Evolutionary conservation across 2,113 vertebrate genomes (phyloP), one percentile per base, ranked within the genome.

Genomic region (Potamarius usumacintae): DNA sequence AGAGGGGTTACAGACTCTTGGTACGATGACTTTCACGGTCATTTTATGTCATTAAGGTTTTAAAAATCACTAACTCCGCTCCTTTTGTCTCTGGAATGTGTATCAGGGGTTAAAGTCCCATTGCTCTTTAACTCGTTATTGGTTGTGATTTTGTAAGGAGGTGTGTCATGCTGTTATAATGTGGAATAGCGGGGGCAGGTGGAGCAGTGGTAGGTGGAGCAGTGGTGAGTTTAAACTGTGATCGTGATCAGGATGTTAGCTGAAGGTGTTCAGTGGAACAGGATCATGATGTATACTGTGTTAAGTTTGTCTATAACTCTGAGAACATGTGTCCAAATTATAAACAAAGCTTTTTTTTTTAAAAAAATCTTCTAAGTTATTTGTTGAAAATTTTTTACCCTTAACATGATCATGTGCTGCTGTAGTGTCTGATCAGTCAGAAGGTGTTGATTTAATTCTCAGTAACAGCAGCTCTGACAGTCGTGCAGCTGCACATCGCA

Each of bases 1-100:
- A 85, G 71, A 83, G 62, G 90, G 90, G 91, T 92, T 90, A 92
- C 67, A 71, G 80, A 50, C 85, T 67, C 87, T 90, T 83, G 11
- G 30, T 86, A 53, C 50, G 27, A 22, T 53, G 81, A 55, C 42
- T 42, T 42, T 42, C 42, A 42, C 42, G 42, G 42, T 42, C 42
- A 42, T 42, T 42, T 42, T 42, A 42, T 42, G 42, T 42, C 42
- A 42, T 42, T 42, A 42, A 42, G 42, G 42, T 42, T 42, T 4
- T 42, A 42, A 42, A 42, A 22, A 22, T 79, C 50, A n/a, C 12
- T 25, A 17, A 27, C 71, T 27, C n/a, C 0, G 48, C 14, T 69
- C 9, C 42, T 57, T 34, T 71, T 22, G 25, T 22, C 78, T 27
- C 55, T 30, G 4, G 15, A 18, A 48, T 62, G 25, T 58, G 53